Evolutionary conservation across 1,140 invertebrate species (phyloP).

Genomic region (Dufourea novaeangliae): DNA sequence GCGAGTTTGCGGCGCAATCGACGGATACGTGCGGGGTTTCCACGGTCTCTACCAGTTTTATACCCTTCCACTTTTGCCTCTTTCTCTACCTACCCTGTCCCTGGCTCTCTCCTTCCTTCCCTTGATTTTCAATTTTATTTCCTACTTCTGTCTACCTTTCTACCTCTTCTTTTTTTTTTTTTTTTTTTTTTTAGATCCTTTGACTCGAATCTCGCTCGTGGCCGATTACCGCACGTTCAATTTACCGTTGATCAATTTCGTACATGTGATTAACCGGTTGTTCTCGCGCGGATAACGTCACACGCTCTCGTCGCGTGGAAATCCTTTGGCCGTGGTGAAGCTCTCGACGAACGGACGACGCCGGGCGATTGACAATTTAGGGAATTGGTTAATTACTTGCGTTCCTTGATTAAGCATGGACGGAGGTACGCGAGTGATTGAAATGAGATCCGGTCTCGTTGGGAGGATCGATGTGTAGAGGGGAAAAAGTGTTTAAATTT

Average conservation of each 20-base stretch:
- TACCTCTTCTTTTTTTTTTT: constrained; percentile 6
- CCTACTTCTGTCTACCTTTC: neutral
- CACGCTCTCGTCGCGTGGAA: neutral
- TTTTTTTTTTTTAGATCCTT: constrained; percentile 33
- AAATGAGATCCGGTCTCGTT: no score
- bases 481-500: no score
- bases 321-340: neutral
- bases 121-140: constrained; percentile 12
- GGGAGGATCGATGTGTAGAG: no score
- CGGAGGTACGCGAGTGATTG: no score
- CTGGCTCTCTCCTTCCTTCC: neutral
- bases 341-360: neutral
- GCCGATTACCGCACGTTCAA: neutral
- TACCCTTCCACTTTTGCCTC: neutral
- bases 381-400: neutral
- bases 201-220: constrained; percentile 15
- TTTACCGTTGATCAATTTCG: constrained; percentile 12
- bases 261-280: neutral
- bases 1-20: constrained; percentile 52
- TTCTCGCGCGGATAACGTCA: neutral
- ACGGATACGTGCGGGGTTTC: constrained; percentile 49
- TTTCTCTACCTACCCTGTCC: neutral
- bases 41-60: neutral
- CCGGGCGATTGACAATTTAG: neutral
- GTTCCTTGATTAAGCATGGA: no score